Conservation (phyloP, 2,797 vertebrate genomes). For the Clarias pachynema region DNA sequence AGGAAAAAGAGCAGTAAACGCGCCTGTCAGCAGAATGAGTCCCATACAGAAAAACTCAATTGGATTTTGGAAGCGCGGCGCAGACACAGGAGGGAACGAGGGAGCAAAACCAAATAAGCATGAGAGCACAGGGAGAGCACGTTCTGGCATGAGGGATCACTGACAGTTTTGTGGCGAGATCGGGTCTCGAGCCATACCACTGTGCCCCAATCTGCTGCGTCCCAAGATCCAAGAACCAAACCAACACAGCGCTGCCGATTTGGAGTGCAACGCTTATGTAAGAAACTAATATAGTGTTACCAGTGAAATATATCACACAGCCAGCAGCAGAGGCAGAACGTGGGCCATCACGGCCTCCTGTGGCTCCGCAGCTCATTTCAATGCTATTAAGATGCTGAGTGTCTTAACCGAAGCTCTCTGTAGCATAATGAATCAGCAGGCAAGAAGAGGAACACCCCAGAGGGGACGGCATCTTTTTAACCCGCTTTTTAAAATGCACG, state of each 20-base stretch:
- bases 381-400: conserved; percentile 44
- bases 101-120: conserved; percentile 32
- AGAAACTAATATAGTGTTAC: conserved; percentile 22
- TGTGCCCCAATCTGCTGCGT: conserved; percentile 37
- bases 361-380: conserved; percentile 36
- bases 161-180: conserved; percentile 34
- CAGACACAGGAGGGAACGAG: conserved; percentile 9
- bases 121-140: conserved; percentile 5
- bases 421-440: conserved; percentile 54
- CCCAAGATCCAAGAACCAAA: conserved; percentile 19
- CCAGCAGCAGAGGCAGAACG: conserved; percentile 13
- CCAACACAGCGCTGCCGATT: too few species aligned
- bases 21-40: conserved; percentile 54
- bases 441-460: conserved; percentile 35
- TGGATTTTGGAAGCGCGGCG: conserved; percentile 28
- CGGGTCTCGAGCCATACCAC: conserved; percentile 27
- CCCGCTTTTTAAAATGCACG: conserved; percentile 52
- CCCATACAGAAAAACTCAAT: conserved; percentile 47
- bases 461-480: conserved; percentile 53
- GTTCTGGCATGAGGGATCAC: conserved; percentile 34
- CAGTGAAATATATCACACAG: conserved; percentile 4
- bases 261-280: conserved; percentile 8
- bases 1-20: conserved; percentile 41
- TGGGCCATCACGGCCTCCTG: conserved; percentile 14
- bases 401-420: conserved; percentile 48